Base-by-base conservation (phyloP, 2,888 invertebrate species). In the Balanococcus diminutus region DNA sequence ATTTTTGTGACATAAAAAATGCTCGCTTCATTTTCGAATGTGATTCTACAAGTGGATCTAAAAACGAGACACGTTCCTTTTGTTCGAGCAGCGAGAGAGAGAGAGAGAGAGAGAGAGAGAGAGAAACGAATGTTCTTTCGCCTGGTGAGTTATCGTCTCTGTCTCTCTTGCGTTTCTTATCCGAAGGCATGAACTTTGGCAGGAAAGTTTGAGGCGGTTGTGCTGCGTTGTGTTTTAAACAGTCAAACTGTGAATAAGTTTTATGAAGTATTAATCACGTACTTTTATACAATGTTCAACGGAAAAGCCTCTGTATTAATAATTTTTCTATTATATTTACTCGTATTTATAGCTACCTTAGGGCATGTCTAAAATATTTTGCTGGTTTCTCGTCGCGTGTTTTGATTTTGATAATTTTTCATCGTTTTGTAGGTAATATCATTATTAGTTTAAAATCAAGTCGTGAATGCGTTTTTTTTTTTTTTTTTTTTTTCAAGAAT, bases 31-130 rank as follows among this genome's bases (percentile, higher is more conserved):
- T 67, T n/a, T 67, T 67, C 28, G 28, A 31, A 28, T 16, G 28
- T 67, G 28, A 67, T 31, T 67, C 67, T 14, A 31, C 67, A 67
- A 67, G 67, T 67, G 28, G 28, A 67, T 67, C 67, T 67, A 67
- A 16, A 67, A 28, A 67, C 67, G 67, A 67, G 25, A 67, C 28
- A 67, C 25, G 67, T 67, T 67, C 28, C 16, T 67, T 67, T 28
- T 31, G n/a, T 56, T 51, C n/a, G n/a, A n/a, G 2, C 1, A 56
- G 6, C 5, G 22, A 1, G 22, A 9, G 22, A 2, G n/a, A 22
- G 22, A 22, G 8, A 56, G 22, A n/a, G 9, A 56, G 6, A 22
- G 22, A 1, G 22, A 9, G 22, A 2, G n/a, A 22, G 22, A 22
- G 8, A 56, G 22, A 56, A 22, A 22, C 22, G n/a, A n/a, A n/a